These are phyloP conservation scores for Heliconius hermathena DNA, from an alignment of 1,140 invertebrate species.

Conservation along the genomic window DNA sequence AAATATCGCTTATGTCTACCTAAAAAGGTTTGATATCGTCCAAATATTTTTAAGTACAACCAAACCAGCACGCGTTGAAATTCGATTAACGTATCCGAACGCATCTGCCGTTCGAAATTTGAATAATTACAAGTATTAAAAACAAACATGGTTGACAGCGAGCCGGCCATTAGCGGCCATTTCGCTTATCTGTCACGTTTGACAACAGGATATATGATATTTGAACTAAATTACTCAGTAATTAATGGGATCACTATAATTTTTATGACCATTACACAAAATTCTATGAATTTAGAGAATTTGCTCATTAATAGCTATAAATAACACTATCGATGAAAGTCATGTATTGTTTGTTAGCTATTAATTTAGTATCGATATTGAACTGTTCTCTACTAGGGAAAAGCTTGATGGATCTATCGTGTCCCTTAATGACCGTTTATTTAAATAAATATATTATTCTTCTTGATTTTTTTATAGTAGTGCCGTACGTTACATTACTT, in stretches of 20 bases:
- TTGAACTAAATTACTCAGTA: slow-evolving; percentile 56
- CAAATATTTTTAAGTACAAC: background rate
- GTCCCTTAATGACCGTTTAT: too few relatives aligned
- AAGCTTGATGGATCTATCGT: too few relatives aligned
- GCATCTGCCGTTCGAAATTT: slow-evolving; percentile 78
- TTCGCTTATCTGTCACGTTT: slow-evolving; percentile 63
- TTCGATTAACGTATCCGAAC: slow-evolving; percentile 71
- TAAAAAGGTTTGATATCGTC: slow-evolving; percentile 21
- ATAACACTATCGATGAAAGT: background rate
- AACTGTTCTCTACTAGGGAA: too few relatives aligned
- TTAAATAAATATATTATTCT: too few relatives aligned
- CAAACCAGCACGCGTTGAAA: slow-evolving; percentile 49
- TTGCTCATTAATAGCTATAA: background rate
- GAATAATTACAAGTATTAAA: slow-evolving; percentile 77
- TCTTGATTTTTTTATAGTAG: too few relatives aligned
- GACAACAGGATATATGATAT: slow-evolving; percentile 48
- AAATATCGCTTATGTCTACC: slow-evolving; percentile 3
- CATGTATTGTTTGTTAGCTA: background rate
- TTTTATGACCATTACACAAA: slow-evolving; percentile 2
- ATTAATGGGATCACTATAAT: slow-evolving; percentile 32
- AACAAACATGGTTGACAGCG: slow-evolving; percentile 69
- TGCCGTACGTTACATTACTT: too few relatives aligned
- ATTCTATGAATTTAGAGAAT: background rate
- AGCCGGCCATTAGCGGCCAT: slow-evolving; percentile 62
- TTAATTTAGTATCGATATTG: too few relatives aligned